These are phyloP conservation scores for Allobates femoralis DNA, from an alignment of 2,797 vertebrate species.

Conservation along the genomic window DNA sequence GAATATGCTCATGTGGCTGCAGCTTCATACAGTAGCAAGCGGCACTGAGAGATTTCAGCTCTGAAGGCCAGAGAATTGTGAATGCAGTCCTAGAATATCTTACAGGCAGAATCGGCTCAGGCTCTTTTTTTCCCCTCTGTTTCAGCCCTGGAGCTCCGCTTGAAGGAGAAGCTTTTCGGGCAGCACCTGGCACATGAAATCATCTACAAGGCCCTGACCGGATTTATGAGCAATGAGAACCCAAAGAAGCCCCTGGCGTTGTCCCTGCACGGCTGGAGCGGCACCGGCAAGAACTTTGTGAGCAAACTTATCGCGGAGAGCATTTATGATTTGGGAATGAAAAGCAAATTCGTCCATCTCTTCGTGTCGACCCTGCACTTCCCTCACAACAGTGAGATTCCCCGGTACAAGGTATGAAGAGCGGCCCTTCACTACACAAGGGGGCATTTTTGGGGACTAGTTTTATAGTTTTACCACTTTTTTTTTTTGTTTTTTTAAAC, in stretches of 20 bases:
- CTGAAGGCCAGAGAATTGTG: neutral
- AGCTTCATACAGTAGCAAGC: too few species aligned
- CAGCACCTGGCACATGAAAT: constrained; percentile 84
- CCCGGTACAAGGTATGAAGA: constrained; percentile 83
- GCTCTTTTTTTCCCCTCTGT: neutral
- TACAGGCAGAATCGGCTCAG: neutral
- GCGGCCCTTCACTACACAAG: neutral
- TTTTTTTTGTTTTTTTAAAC: too few species aligned
- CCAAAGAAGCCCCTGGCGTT: constrained; percentile 91
- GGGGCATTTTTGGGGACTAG: too few species aligned
- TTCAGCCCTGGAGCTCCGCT: constrained; percentile 74
- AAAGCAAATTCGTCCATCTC: constrained; percentile 87
- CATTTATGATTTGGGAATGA: constrained; percentile 83
- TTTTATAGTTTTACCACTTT: too few species aligned
- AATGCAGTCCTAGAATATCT: neutral
- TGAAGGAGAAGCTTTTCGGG: constrained; percentile 85
- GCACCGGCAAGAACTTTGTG: constrained; percentile 94
- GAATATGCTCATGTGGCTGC: too few species aligned
- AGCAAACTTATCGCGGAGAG: constrained; percentile 87
- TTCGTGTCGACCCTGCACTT: constrained; percentile 91
- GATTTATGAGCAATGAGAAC: constrained; percentile 84
- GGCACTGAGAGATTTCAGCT: too few species aligned
- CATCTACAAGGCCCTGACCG: constrained; percentile 84
- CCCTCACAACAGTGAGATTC: constrained; percentile 79
- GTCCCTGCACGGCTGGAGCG: constrained; percentile 93